Conservation (phyloP, 2,797 vertebrate genomes). For the Silurus lanzhouensis region DNA sequence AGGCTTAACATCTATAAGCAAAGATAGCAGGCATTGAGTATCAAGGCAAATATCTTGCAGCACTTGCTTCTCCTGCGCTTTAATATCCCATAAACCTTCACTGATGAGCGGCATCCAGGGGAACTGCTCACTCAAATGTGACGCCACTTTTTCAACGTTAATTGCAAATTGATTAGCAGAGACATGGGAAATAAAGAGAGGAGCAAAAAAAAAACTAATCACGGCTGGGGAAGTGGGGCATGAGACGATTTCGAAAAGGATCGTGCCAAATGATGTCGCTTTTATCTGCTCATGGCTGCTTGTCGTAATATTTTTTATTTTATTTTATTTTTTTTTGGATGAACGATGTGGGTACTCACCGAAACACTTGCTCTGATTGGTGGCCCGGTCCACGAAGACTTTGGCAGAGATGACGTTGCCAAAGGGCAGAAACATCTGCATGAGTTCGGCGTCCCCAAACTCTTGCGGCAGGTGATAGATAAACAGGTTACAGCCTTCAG, state of each 20-base stretch:
- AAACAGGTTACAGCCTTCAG: constrained; percentile 95
- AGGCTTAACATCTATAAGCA: neutral
- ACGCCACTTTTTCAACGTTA: constrained; percentile 66
- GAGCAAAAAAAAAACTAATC: constrained; percentile 58
- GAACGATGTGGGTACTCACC: constrained; percentile 79
- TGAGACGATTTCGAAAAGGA: constrained; percentile 56
- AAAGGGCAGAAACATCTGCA: constrained; percentile 99
- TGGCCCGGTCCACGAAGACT: constrained; percentile 99
- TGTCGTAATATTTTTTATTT: too few relatives aligned
- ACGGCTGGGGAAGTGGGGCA: constrained; percentile 52
- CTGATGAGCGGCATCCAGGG: constrained; percentile 48
- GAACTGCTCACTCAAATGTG: constrained; percentile 60
- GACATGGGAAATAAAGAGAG: constrained; percentile 62
- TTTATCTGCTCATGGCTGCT: constrained; percentile 27
- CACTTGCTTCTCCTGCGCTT: constrained; percentile 28
- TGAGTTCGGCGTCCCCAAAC: constrained; percentile 98
- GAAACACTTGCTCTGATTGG: constrained; percentile 99
- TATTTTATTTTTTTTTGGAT: constrained; percentile 8
- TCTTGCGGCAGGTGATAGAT: constrained; percentile 99
- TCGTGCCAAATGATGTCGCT: constrained; percentile 30
- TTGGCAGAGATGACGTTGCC: constrained; percentile 99
- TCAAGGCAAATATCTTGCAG: constrained; percentile 13
- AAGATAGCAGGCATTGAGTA: constrained; percentile 22
- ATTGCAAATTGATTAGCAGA: constrained; percentile 68
- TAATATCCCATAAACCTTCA: constrained; percentile 46